Evolutionary conservation across 1,140 invertebrate genomes (phyloP), one percentile per base, ranked within the genome.

Genomic region (Musca vetustissima): DNA sequence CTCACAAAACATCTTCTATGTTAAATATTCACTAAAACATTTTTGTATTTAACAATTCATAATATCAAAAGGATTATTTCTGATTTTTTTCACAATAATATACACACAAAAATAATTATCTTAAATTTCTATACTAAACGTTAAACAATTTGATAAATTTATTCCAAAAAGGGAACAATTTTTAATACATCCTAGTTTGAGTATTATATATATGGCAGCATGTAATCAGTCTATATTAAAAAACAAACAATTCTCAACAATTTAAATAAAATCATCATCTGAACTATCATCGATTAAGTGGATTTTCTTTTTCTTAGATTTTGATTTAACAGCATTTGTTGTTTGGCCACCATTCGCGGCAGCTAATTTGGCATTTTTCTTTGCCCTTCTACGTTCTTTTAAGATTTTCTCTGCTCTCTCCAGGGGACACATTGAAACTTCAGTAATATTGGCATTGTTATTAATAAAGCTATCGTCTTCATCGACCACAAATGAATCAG

Each of bases 321-420:
- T 53, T 61, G 24, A n/a, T 64, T 25, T 36, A 14, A 17, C 24
- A 2, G 28, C 11, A 32, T 53, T 19, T 28, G 28, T 28, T 11
- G 36, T 9, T 43, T 43, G 4, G 7, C 36, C 36, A 13, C 36
- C 13, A 43, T 28, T 28, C 3, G 28, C 28, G 11, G 50, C 68
- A 25, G 47, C 64, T 13, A 43, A 2, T 25, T 36, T 32, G 7
- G 48, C 64, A 17, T 65, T 32, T 22, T 52, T 50, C n/a, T 55
- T 47, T 3, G 24, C 53, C 8, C 73, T 71, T 4, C 76, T 69
- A 28, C 71, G 57, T 64, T 78, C 71, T 71, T 77, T 80, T 1
- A 82, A 67, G 49, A 82, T 80, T 17, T 72, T 71, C 64, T 82
- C 80, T 1, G 80, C 80, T n/a, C 76, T 72, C 65, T 80, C 80